Evolutionary conservation across 2,888 invertebrate genomes (phyloP), one percentile per base, ranked within the genome.

Genomic region (Silvanus unidentatus): DNA sequence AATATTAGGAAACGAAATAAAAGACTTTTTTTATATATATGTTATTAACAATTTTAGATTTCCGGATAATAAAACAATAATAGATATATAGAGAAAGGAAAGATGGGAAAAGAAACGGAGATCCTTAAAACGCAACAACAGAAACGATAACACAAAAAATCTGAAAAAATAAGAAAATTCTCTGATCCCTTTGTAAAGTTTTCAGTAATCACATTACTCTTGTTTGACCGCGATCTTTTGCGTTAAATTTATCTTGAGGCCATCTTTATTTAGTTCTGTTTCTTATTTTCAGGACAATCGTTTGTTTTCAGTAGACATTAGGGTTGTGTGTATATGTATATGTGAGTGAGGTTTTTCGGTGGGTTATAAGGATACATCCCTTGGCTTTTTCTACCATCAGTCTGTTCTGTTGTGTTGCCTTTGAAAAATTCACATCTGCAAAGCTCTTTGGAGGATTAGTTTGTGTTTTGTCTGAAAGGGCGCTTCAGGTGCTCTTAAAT

Each of bases 211-310:
- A 32, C 39, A 43, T 29, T 32, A 42, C 32, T 41, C 30, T 35
- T 11, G 39, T 30, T 39, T 43, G 39, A 43, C 39, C 39, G 35
- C n/a, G 28, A 43, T 43, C 16, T 16, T n/a, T 34, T 30, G 38
- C 14, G 15, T 27, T 14, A 30, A 11, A 43, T 43, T 38, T 39
- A 43, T 39, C 15, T 43, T 30, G 10, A 10, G 38, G 43, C 16
- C 16, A 39, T 43, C 38, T 43, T 6, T 40, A 36, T 40, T 35
- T 35, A 10, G 34, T n/a, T 39, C 15, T 14, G 15, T 37, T 37
- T 37, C 16, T 22, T 22, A 22, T 22, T 22, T 22, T 22, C 22
- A 22, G 22, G 22, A 22, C 22, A 22, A 22, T 22, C 22, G 22
- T 22, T 22, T 22, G 22, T 22, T 22, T 22, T 8, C 8, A 5